phyloP scores from a whole-genome alignment of 2,113 vertebrate genomes.

The Cervus canadensis region DNA sequence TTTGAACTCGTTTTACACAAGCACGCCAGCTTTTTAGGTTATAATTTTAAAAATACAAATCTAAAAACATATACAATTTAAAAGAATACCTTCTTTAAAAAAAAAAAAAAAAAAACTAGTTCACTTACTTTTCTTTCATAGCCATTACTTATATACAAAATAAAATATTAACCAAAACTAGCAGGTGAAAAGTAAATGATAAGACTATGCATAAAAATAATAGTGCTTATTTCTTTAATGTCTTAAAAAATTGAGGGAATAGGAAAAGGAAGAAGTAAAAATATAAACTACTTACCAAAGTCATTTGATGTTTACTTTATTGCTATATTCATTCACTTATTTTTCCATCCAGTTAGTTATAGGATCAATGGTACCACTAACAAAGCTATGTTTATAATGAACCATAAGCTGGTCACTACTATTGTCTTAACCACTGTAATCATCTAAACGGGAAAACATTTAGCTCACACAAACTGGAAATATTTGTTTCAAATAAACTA shows the following conservation, averaged over 20 bases:
- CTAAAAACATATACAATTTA: neutral
- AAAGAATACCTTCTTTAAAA: neutral
- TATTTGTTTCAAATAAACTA: neutral
- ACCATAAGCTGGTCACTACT: neutral
- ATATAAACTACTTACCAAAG: neutral
- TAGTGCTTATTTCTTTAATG: neutral
- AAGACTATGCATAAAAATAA: neutral
- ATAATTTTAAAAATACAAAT: neutral
- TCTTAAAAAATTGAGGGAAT: neutral
- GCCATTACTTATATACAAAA: neutral
- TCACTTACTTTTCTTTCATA: neutral
- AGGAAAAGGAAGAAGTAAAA: neutral
- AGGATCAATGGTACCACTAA: neutral
- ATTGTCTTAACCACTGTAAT: neutral
- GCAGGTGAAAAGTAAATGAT: neutral
- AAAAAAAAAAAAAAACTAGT: neutral
- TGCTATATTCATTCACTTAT: neutral
- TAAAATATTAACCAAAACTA: neutral
- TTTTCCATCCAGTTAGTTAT: neutral
- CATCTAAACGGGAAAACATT: neutral
- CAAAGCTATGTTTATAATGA: neutral
- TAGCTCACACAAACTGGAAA: neutral
- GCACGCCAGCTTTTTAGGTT: neutral
- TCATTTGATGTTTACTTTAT: neutral
- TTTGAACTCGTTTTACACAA: neutral